These are phyloP conservation scores for Ceratina calcarata DNA, from an alignment of 1,140 invertebrate genomes.

Conservation along the genomic window DNA sequence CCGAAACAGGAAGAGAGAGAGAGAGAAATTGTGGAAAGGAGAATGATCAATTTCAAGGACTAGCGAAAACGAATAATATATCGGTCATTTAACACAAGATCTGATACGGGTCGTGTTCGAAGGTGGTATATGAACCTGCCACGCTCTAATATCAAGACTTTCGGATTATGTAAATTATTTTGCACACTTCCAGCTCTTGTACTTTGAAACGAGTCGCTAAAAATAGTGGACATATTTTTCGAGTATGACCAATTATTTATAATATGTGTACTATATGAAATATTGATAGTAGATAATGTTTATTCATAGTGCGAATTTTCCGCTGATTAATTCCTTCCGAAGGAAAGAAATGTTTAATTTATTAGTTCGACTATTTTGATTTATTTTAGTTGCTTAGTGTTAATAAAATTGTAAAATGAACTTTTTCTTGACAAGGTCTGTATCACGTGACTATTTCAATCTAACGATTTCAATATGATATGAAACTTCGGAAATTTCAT, in stretches of 20 bases:
- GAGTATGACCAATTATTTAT: no score
- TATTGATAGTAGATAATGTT: no score
- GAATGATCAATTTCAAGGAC: conserved; percentile 51
- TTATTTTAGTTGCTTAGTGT: no score
- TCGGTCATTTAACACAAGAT: conserved; percentile 47
- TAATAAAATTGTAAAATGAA: no score
- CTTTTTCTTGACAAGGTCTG: no score
- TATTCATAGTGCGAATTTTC: no score
- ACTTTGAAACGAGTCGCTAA: not conserved
- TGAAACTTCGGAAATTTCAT: not conserved
- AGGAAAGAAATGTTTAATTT: no score
- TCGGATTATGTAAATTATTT: conserved; percentile 47
- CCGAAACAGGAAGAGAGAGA: not conserved
- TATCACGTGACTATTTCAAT: no score
- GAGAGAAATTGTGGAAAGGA: conserved; percentile 41
- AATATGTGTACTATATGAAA: no score
- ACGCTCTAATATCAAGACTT: conserved; percentile 39
- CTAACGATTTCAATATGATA: not conserved
- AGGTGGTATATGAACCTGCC: conserved; percentile 56
- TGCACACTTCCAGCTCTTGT: conserved; percentile 10
- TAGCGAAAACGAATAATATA: conserved; percentile 51
- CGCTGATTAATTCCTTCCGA: no score
- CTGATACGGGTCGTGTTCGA: conserved; percentile 42
- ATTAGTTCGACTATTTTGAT: no score
- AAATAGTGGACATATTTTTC: not conserved